phyloP scores from a whole-genome alignment of 2,797 vertebrate genomes.

The Chloroceryle inda region DNA sequence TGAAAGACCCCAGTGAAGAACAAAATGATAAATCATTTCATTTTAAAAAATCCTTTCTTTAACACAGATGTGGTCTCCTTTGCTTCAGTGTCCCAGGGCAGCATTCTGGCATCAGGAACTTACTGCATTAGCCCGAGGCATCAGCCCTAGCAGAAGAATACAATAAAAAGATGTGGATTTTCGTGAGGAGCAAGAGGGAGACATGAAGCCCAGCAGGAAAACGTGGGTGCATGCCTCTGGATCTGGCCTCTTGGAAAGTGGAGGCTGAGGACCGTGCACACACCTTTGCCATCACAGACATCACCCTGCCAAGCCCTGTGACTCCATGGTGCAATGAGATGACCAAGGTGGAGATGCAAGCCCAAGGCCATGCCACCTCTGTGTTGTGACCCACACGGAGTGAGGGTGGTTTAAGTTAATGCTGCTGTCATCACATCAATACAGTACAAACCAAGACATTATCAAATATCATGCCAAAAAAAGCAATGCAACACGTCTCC shows the following conservation, averaged over 20 bases:
- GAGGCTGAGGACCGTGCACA: not conserved
- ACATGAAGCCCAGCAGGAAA: not conserved
- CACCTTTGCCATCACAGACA: not conserved
- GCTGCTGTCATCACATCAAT: not conserved
- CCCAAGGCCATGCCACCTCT: not conserved
- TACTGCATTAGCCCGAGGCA: not conserved
- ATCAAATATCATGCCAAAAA: not conserved
- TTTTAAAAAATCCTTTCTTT: not conserved
- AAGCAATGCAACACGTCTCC: not conserved
- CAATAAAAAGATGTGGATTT: not conserved
- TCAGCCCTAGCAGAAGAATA: not conserved
- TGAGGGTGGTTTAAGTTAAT: not conserved
- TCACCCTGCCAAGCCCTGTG: not conserved
- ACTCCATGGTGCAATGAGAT: not conserved
- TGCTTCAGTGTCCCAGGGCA: not conserved
- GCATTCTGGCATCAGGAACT: not conserved
- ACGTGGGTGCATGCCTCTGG: fast-evolving
- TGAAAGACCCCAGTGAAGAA: not conserved
- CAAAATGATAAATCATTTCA: not conserved
- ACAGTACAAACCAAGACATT: not conserved
- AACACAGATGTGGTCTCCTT: not conserved
- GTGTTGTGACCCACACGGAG: not conserved
- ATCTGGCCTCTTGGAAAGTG: fast-evolving
- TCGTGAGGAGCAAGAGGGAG: not conserved
- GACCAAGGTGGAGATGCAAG: not conserved